A percentile compares a stretch with the other conserved stretches of the same genome.
These are phyloP conservation scores for Lordiphosa andalusiaca DNA, from an alignment of 2,888 invertebrate species.

Conservation along the genomic window DNA sequence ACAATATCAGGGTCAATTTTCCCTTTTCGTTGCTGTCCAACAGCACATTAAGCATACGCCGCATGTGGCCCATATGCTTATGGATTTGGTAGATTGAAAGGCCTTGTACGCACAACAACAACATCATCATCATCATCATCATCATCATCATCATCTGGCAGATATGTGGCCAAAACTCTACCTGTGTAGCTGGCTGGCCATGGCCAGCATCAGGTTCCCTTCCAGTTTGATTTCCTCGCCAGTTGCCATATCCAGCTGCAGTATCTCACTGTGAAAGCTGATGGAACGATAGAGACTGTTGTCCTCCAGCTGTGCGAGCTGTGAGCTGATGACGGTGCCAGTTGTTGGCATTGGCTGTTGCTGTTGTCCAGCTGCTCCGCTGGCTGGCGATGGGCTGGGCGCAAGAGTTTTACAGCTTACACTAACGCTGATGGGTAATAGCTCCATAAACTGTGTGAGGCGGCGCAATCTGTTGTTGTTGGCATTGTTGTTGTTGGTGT, in stretches of 20 bases:
- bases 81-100: not conserved
- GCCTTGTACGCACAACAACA: not conserved
- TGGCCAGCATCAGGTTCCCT: slow-evolving; percentile 11
- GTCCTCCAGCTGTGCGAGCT: slow-evolving; percentile 10
- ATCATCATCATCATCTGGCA: not conserved
- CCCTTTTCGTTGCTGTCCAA: slow-evolving; percentile 15
- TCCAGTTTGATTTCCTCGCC: slow-evolving; percentile 32
- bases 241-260: slow-evolving; percentile 55
- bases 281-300: slow-evolving; percentile 46
- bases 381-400: slow-evolving; percentile 21
- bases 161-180: slow-evolving; percentile 26
- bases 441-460: slow-evolving; percentile 60
- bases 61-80: slow-evolving; percentile 7
- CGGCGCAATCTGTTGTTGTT: slow-evolving; percentile 32
- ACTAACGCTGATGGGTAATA: slow-evolving; percentile 44
- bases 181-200: slow-evolving; percentile 39
- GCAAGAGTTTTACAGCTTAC: slow-evolving; percentile 30
- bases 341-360: slow-evolving; percentile 16
- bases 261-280: slow-evolving; percentile 71
- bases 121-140: not conserved
- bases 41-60: slow-evolving; percentile 49
- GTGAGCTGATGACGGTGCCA: slow-evolving; percentile 18
- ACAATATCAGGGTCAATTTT: too few relatives aligned
- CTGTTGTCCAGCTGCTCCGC: slow-evolving; percentile 15
- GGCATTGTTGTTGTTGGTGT: slow-evolving; percentile 14